A percentile compares a stretch with the other conserved stretches of the same genome.
These are phyloP conservation scores for Hybognathus amarus DNA, from an alignment of 2,797 vertebrate species.

Conservation along the genomic window DNA sequence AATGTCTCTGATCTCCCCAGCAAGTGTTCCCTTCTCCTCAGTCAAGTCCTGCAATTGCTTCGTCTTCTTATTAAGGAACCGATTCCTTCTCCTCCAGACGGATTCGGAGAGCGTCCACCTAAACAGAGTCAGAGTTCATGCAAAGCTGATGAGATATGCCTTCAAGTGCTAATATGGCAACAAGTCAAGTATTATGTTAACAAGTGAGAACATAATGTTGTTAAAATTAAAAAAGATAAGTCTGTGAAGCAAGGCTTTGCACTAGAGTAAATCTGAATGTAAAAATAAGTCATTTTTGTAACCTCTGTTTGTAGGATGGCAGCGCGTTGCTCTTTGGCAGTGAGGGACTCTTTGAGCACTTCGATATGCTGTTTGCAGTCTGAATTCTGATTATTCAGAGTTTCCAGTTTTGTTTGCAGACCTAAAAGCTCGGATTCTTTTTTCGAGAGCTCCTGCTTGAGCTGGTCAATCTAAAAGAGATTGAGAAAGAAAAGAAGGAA, in stretches of 20 bases:
- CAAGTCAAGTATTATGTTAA: background rate
- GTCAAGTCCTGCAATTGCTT: conserved; percentile 99
- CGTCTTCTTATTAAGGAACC: conserved; percentile 96
- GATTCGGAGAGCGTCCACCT: conserved; percentile 96
- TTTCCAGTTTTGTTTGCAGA: conserved; percentile 99
- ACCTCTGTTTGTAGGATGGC: conserved; percentile 99
- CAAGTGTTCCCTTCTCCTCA: conserved; percentile 96
- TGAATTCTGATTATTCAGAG: conserved; percentile 99
- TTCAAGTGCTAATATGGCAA: background rate
- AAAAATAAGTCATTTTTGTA: background rate
- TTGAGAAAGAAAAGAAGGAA: conserved; percentile 3
- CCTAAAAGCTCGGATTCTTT: conserved; percentile 98
- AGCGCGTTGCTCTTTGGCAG: conserved; percentile 99
- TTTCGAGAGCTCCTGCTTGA: conserved; percentile 98
- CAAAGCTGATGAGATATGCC: background rate
- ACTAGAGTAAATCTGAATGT: background rate
- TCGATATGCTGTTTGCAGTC: conserved; percentile 99
- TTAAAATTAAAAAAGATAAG: background rate
- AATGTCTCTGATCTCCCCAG: conserved; percentile 97
- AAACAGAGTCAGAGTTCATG: conserved; percentile 24
- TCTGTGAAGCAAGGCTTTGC: too few species aligned
- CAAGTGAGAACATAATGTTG: background rate
- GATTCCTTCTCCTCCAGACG: conserved; percentile 98
- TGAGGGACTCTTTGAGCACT: conserved; percentile 99
- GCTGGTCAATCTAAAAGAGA: conserved; percentile 89